These are phyloP conservation scores for Echinometra lucunter DNA, from an alignment of 53 echinoderm and acorn worm genomes.

Conservation along the genomic window DNA sequence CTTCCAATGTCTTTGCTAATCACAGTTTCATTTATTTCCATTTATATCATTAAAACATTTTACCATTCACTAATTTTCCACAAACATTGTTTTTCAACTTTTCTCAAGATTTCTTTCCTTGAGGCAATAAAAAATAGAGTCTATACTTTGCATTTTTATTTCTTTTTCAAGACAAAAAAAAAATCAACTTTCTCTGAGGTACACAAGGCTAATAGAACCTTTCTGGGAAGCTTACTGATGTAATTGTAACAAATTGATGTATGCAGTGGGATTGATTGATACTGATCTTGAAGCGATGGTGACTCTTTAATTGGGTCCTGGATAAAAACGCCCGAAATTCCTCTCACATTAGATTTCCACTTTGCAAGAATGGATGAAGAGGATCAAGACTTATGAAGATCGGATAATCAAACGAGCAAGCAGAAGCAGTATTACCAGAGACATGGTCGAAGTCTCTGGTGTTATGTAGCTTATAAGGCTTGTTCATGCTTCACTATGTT, in stretches of 20 bases:
- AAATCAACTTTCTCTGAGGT: constrained; percentile 13
- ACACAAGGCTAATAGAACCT: constrained; percentile 7
- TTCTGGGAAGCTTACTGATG: neutral
- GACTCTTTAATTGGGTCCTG: constrained; percentile 48
- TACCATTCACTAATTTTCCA: too few species aligned
- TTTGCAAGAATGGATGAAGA: constrained; percentile 38
- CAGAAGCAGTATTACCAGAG: neutral
- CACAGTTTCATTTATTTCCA: too few species aligned
- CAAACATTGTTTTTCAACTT: too few species aligned
- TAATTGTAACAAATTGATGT: constrained; percentile 62
- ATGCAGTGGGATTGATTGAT: constrained; percentile 47
- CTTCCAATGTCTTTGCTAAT: neutral
- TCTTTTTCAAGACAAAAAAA: too few species aligned
- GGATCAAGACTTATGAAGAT: neutral
- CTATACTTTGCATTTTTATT: too few species aligned
- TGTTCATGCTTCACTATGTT: neutral
- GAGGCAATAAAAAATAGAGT: too few species aligned
- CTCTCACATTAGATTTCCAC: constrained; percentile 58
- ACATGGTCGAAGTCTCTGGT: too few species aligned
- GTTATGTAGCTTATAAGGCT: neutral
- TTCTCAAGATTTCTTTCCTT: neutral
- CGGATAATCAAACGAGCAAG: neutral
- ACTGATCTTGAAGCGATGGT: neutral
- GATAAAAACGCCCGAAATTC: neutral
- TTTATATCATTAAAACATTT: too few species aligned